phyloP scores from a whole-genome alignment of 2,797 vertebrate genomes.

The Enteromius argenteus region DNA sequence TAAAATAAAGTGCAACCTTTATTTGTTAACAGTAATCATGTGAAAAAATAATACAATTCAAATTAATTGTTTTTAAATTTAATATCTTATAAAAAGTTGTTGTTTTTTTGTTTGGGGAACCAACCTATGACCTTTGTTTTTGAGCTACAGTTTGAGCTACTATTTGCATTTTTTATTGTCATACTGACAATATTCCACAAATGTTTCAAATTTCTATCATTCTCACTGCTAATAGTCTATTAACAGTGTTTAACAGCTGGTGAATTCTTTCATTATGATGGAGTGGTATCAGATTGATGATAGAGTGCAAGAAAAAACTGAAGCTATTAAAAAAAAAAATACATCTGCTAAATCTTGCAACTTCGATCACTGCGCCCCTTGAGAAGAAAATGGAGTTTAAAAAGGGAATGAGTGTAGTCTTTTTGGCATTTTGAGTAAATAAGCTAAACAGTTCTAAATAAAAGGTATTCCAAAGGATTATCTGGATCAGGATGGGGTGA shows the following conservation, averaged over 20 bases:
- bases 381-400: neutral
- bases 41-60: too few species aligned
- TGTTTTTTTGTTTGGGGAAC: neutral
- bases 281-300: neutral
- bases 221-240: neutral
- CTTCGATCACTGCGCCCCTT: neutral
- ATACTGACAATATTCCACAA: neutral
- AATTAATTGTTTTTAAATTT: too few species aligned
- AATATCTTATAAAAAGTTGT: too few species aligned
- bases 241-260: constrained; percentile 14
- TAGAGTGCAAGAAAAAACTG: neutral
- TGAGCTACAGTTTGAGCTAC: neutral
- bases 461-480: constrained; percentile 47
- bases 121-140: too few species aligned
- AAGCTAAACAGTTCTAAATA: constrained; percentile 45
- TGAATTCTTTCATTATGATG: neutral
- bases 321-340: neutral
- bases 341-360: neutral
- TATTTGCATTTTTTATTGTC: neutral
- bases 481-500: constrained; percentile 38
- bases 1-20: too few species aligned
- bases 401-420: neutral
- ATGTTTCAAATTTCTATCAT: neutral
- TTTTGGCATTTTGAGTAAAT: constrained; percentile 33
- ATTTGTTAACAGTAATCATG: too few species aligned